These are phyloP conservation scores for Euglossa dilemma DNA, from an alignment of 1,140 invertebrate genomes.

Conservation along the genomic window DNA sequence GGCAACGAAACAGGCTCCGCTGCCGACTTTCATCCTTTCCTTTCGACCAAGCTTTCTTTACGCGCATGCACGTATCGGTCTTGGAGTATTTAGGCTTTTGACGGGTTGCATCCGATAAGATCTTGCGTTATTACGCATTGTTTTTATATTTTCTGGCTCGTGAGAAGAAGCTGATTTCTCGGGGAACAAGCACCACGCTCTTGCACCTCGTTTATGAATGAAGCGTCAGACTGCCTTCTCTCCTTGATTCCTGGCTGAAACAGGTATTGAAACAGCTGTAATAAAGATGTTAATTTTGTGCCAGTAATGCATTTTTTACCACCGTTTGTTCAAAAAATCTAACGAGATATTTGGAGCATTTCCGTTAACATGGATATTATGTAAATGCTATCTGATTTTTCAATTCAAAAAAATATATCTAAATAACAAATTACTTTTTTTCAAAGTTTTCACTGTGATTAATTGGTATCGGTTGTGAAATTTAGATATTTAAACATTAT, in stretches of 20 bases:
- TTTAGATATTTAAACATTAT: too few relatives aligned
- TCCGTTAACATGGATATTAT: too few relatives aligned
- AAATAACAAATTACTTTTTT: too few relatives aligned
- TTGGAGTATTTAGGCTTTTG: neutral
- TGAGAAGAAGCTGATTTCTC: constrained; percentile 23
- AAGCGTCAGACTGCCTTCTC: neutral
- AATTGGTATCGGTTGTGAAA: too few relatives aligned
- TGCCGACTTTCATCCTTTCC: constrained; percentile 7
- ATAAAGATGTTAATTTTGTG: too few relatives aligned
- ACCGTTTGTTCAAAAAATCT: too few relatives aligned
- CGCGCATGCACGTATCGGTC: neutral
- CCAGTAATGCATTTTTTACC: too few relatives aligned
- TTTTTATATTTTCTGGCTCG: constrained; percentile 29
- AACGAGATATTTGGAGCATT: too few relatives aligned
- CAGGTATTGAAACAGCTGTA: neutral
- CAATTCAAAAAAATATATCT: too few relatives aligned
- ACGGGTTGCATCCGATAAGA: neutral
- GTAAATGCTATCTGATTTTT: too few relatives aligned
- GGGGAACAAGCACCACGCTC: neutral
- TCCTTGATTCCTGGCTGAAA: neutral
- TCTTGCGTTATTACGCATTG: constrained; percentile 9
- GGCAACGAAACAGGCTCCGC: neutral
- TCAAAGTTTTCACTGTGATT: too few relatives aligned
- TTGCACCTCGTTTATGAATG: constrained; percentile 6
- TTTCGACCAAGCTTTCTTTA: neutral